phyloP scores from a whole-genome alignment of 2,113 vertebrate genomes.

The Phalacrocorax brasilianus region DNA sequence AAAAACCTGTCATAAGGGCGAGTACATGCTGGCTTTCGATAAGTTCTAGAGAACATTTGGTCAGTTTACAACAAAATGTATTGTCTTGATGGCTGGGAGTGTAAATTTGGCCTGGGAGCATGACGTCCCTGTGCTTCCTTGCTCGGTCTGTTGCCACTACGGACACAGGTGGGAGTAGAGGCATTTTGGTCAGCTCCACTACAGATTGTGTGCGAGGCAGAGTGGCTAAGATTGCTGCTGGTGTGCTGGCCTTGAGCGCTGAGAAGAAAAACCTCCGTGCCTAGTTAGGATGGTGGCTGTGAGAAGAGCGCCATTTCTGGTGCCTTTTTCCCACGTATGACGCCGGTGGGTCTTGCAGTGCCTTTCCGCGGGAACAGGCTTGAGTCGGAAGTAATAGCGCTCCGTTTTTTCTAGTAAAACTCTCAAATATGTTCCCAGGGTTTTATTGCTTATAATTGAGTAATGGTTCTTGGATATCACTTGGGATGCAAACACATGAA shows the following conservation, averaged over 20 bases:
- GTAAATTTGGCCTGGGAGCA: background rate
- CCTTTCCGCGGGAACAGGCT: background rate
- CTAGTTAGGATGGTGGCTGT: background rate
- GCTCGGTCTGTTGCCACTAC: accelerated
- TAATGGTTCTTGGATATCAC: background rate
- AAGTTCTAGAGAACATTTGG: background rate
- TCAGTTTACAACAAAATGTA: background rate
- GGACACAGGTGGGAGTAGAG: background rate
- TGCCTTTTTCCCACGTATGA: accelerated
- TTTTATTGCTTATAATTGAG: background rate
- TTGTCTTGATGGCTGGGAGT: background rate
- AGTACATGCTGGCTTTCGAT: background rate
- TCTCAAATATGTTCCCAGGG: background rate
- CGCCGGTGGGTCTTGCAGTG: accelerated
- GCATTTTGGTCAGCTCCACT: background rate
- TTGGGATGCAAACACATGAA: background rate
- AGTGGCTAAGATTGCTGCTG: accelerated
- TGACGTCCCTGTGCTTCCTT: background rate
- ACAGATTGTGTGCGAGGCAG: accelerated
- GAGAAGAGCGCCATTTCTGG: background rate
- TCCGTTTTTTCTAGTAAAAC: background rate
- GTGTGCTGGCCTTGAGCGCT: background rate
- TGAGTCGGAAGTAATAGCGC: accelerated
- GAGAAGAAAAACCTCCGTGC: accelerated
- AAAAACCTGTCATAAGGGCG: accelerated